These are phyloP conservation scores for Helicorthomorpha holstii DNA, from an alignment of 1,140 invertebrate genomes.

Conservation along the genomic window DNA sequence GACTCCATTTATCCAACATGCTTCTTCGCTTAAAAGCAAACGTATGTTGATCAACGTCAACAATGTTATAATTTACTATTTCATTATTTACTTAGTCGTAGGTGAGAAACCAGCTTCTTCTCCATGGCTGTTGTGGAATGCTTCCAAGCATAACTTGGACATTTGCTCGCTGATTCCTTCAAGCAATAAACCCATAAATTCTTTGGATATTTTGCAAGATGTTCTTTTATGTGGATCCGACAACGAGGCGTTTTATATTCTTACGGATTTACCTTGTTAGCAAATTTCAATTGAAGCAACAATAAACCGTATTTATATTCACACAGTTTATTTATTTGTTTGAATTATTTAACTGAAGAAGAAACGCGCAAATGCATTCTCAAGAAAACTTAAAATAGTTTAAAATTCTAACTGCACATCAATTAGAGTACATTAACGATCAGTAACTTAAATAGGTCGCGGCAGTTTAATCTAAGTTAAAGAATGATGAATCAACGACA, in stretches of 20 bases:
- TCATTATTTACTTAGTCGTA: not conserved
- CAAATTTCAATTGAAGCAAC: slow-evolving; percentile 7
- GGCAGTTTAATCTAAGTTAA: too few species aligned
- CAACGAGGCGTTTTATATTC: slow-evolving; percentile 61
- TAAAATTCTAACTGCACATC: too few species aligned
- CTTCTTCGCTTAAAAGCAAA: not conserved
- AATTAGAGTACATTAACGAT: too few species aligned
- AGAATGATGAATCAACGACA: too few species aligned
- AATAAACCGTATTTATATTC: too few species aligned
- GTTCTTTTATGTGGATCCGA: slow-evolving; percentile 60
- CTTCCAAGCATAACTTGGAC: slow-evolving; percentile 47
- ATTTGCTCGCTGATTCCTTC: slow-evolving; percentile 49
- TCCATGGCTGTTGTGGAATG: slow-evolving; percentile 42
- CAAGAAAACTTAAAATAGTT: too few species aligned
- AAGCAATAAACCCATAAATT: slow-evolving; percentile 56
- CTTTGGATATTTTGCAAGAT: slow-evolving; percentile 50
- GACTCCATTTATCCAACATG: not conserved
- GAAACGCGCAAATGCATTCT: too few species aligned
- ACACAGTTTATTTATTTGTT: too few species aligned
- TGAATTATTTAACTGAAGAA: too few species aligned
- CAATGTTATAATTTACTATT: not conserved
- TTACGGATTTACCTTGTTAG: slow-evolving; percentile 1
- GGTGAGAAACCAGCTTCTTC: slow-evolving; percentile 9
- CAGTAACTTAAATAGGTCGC: too few species aligned
- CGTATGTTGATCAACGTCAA: not conserved